A percentile compares a stretch with the other conserved stretches of the same genome.
phyloP scores from a whole-genome alignment of 37 sponge, comb jelly and placozoan species.

The Ianthella basta region DNA sequence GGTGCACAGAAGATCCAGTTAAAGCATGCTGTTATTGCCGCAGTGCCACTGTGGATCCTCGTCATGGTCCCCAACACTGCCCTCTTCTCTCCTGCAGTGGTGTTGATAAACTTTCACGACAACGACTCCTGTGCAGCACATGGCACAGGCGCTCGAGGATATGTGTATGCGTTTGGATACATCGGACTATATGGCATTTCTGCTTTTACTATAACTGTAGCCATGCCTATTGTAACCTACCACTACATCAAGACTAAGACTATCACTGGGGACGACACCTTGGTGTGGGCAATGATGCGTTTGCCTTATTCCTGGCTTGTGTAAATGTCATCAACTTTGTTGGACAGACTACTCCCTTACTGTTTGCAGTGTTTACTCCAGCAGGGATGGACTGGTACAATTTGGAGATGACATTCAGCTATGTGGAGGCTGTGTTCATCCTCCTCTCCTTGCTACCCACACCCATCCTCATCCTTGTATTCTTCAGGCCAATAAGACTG shows the following conservation, averaged over 20 bases:
- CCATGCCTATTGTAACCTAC: neutral
- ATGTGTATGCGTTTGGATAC: neutral
- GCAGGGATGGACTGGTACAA: neutral
- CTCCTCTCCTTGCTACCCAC: neutral
- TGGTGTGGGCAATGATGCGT: neutral
- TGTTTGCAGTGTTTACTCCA: neutral
- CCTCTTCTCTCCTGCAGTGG: neutral
- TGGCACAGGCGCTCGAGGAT: neutral
- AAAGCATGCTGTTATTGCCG: no score
- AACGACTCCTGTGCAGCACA: neutral
- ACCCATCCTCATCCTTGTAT: neutral
- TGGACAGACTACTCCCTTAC: neutral
- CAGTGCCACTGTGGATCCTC: neutral
- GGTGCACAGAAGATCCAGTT: no score
- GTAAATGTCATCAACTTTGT: neutral
- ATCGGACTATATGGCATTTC: neutral
- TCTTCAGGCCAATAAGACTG: neutral
- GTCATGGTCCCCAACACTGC: neutral
- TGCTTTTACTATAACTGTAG: neutral
- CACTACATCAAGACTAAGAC: constrained; percentile 5
- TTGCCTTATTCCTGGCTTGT: neutral
- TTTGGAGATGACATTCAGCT: neutral
- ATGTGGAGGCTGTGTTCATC: constrained; percentile 6
- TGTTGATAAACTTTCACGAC: neutral
- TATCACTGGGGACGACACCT: neutral